These are phyloP conservation scores for Gymnogyps californianus DNA, from an alignment of 2,113 vertebrate species.

Conservation along the genomic window DNA sequence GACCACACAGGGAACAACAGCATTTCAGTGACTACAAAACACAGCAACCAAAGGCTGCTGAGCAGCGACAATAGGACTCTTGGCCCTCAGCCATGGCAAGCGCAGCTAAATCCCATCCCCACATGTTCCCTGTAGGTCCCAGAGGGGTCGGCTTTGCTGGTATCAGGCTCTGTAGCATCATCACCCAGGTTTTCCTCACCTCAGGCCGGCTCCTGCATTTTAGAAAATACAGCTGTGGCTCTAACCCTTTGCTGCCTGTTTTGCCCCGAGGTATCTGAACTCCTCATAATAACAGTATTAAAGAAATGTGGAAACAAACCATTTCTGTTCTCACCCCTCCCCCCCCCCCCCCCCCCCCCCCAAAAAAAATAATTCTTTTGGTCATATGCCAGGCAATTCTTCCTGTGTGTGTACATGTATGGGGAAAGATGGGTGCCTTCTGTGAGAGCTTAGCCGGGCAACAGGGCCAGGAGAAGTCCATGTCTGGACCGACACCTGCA, in stretches of 20 bases:
- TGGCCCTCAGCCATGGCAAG: background rate
- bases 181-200: background rate
- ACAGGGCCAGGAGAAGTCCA: fast-evolving
- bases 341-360: too few species aligned
- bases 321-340: background rate
- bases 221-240: background rate
- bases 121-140: background rate
- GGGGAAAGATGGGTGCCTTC: background rate
- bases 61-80: background rate
- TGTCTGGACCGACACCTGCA: background rate
- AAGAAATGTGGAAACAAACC: background rate
- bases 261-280: background rate
- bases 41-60: fast-evolving
- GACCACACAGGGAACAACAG: background rate
- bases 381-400: background rate
- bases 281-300: background rate
- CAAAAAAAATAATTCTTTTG: background rate
- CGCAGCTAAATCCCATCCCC: background rate
- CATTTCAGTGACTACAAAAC: background rate
- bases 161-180: background rate
- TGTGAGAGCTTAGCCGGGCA: fast-evolving
- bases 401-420: fast-evolving
- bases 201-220: background rate
- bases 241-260: background rate
- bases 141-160: background rate